phyloP scores from a whole-genome alignment of 2,888 invertebrate genomes.

The Sesia bembeciformis region DNA sequence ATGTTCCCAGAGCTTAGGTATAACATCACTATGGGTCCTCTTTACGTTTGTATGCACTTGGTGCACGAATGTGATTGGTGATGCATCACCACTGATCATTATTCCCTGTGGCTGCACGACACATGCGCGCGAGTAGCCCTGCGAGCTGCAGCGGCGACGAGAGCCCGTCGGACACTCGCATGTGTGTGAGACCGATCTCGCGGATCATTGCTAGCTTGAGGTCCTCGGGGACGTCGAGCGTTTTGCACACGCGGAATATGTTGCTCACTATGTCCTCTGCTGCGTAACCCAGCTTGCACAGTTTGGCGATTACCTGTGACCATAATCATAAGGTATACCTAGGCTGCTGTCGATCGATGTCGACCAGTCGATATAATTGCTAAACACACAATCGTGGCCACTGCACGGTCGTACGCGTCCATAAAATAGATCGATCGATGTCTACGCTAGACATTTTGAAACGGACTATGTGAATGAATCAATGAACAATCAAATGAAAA shows the following conservation, averaged over 20 bases:
- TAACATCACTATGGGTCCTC: too few species aligned
- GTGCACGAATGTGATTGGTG: too few species aligned
- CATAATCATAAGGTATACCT: background rate
- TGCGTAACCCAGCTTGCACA: conserved; percentile 96
- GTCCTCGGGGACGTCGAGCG: conserved; percentile 85
- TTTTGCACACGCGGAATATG: conserved; percentile 95
- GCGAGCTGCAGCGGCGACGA: conserved; percentile 92
- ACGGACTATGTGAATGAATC: too few species aligned
- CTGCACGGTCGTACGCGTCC: too few species aligned
- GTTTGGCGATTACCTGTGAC: conserved; percentile 83
- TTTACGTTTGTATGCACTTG: too few species aligned
- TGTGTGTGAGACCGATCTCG: conserved; percentile 93
- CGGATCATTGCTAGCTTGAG: conserved; percentile 89
- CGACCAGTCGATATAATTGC: too few species aligned
- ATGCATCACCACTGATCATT: conserved; percentile 15
- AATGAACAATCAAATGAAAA: too few species aligned
- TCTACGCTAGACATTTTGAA: too few species aligned
- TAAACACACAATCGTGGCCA: too few species aligned
- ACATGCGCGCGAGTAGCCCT: conserved; percentile 88
- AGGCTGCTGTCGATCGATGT: too few species aligned
- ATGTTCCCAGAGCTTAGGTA: conserved; percentile 86
- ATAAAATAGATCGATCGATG: too few species aligned
- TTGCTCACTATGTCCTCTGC: conserved; percentile 97
- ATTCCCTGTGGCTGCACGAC: conserved; percentile 55
- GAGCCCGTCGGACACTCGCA: conserved; percentile 92